Evolutionary conservation across 2,113 vertebrate species (phyloP).

Genomic region (Peucedramus taeniatus): DNA sequence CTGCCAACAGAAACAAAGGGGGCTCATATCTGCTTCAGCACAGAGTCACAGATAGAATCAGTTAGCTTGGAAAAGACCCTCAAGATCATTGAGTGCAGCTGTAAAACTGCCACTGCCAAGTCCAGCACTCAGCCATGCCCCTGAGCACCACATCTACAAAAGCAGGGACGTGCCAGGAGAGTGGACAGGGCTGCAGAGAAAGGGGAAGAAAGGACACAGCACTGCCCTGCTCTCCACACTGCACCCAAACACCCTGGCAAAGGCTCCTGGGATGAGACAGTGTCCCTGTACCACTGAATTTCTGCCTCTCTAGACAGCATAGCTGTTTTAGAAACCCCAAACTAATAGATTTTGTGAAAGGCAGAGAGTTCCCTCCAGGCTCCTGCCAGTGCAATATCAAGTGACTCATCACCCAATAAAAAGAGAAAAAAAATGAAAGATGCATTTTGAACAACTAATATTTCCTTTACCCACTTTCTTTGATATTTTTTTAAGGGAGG

Average conservation of each 20-base stretch:
- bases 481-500: neutral
- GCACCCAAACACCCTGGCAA: neutral
- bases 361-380: neutral
- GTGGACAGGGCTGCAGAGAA: neutral
- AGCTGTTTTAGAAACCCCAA: neutral
- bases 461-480: neutral
- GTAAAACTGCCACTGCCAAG: neutral
- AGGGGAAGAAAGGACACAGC: neutral
- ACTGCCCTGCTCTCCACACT: neutral
- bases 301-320: neutral
- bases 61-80: neutral
- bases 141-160: neutral
- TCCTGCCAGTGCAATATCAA: neutral
- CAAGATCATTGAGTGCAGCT: neutral
- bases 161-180: fast-evolving
- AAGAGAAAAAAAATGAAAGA: neutral
- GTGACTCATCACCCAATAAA: neutral
- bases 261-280: neutral
- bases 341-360: neutral
- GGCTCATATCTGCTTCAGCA: neutral
- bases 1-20: neutral
- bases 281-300: neutral
- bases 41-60: neutral
- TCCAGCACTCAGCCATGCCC: neutral
- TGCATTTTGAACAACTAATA: neutral